phyloP scores from a whole-genome alignment of 2,888 invertebrate species.

The Nemotelus nigrinus region DNA sequence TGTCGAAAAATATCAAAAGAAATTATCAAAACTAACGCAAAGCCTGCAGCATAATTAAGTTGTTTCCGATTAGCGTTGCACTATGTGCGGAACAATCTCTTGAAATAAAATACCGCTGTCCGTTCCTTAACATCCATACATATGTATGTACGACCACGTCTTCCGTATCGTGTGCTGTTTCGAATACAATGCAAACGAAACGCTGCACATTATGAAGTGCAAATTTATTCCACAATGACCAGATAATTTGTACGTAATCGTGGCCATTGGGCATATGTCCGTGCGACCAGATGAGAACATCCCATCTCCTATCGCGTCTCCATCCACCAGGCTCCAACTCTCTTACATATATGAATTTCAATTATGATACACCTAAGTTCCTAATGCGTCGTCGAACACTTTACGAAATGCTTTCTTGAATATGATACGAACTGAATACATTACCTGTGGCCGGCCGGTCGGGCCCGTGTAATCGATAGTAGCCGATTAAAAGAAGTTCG shows the following conservation, averaged over 20 bases:
- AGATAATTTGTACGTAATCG: slow-evolving; percentile 42
- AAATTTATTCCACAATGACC: slow-evolving; percentile 38
- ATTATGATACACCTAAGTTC: slow-evolving; percentile 30
- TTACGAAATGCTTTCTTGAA: slow-evolving; percentile 8
- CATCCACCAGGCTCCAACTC: background rate
- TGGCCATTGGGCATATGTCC: slow-evolving; percentile 33
- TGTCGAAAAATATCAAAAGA: no score
- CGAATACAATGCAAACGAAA: no score
- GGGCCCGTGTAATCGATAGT: slow-evolving; percentile 1
- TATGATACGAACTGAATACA: slow-evolving; percentile 33
- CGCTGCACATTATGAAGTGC: slow-evolving; percentile 18
- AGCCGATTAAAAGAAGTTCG: slow-evolving; percentile 32
- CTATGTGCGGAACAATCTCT: no score
- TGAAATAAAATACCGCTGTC: no score
- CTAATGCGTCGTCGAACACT: slow-evolving; percentile 41
- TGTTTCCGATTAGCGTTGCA: no score
- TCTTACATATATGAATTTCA: slow-evolving; percentile 41
- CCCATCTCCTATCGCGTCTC: background rate
- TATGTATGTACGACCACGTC: no score
- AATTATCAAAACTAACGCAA: no score
- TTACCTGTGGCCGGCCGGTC: slow-evolving; percentile 1
- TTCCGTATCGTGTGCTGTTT: no score
- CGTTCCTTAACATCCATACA: no score
- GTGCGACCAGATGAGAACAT: slow-evolving; percentile 17
- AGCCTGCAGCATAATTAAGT: no score